A percentile compares a stretch with the other conserved stretches of the same genome.
phyloP scores from a whole-genome alignment of 2,113 vertebrate species.

The Antechinus stuartii region DNA sequence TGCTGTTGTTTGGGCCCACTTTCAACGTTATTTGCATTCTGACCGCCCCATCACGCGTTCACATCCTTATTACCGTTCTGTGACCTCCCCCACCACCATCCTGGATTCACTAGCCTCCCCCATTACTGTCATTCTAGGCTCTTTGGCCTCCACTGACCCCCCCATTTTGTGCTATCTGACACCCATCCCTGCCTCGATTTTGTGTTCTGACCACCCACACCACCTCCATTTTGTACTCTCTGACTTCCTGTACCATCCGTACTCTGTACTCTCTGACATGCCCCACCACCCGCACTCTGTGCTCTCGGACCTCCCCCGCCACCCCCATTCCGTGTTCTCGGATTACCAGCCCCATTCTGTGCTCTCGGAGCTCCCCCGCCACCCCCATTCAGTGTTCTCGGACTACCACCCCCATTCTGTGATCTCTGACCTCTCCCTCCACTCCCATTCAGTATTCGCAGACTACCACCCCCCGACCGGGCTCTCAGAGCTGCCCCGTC shows the following conservation, averaged over 20 bases:
- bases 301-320: not conserved
- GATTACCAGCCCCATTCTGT: not conserved
- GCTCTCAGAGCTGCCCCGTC: not conserved
- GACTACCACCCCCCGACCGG: not conserved
- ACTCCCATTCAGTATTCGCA: not conserved
- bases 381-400: not conserved
- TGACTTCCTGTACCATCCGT: not conserved
- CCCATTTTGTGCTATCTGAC: not conserved
- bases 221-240: not conserved
- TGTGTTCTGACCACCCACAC: not conserved
- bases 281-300: not conserved
- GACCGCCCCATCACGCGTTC: not conserved
- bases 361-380: not conserved
- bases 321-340: not conserved
- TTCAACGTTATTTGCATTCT: not conserved
- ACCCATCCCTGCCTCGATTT: not conserved
- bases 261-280: not conserved
- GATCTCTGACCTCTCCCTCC: not conserved
- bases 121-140: not conserved
- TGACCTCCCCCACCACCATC: not conserved
- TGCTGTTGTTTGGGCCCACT: not conserved
- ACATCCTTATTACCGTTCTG: not conserved
- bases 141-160: not conserved
- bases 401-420: not conserved
- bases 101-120: not conserved